Conservation (phyloP, 92 coral and sea anemone species). For the Isaurus tuberculatus region DNA sequence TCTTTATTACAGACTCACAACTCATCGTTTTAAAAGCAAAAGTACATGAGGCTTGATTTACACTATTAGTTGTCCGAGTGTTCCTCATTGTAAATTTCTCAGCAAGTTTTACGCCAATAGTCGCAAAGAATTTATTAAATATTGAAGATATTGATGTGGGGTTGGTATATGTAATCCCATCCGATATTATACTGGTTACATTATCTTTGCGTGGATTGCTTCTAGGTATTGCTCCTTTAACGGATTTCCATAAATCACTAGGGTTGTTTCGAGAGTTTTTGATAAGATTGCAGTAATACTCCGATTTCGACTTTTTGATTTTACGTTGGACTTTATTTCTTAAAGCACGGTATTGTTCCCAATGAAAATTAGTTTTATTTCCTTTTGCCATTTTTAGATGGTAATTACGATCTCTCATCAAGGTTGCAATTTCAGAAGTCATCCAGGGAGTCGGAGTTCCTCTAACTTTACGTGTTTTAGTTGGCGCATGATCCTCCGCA, state of each 20-base stretch:
- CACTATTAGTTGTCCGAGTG: conserved; percentile 15
- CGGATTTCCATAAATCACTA: conserved; percentile 33
- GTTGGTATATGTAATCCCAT: conserved; percentile 24
- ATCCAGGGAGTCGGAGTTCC: conserved; percentile 55
- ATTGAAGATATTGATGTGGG: conserved; percentile 45
- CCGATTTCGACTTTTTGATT: conserved; percentile 39
- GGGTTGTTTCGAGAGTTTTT: conserved; percentile 46
- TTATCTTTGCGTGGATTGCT: conserved; percentile 41
- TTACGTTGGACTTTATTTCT: conserved; percentile 42
- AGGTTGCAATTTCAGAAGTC: conserved; percentile 48
- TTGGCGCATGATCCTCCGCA: conserved; percentile 48
- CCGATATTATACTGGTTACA: conserved; percentile 25
- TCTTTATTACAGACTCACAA: conserved; percentile 40
- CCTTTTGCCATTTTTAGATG: conserved; percentile 22
- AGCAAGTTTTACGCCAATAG: conserved; percentile 38
- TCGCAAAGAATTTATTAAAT: conserved; percentile 47
- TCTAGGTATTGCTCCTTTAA: conserved; percentile 28
- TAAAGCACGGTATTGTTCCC: conserved; percentile 24
- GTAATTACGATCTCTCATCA: conserved; percentile 44
- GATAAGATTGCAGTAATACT: conserved; percentile 50
- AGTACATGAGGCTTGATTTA: conserved; percentile 19
- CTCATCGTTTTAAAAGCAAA: conserved; percentile 32
- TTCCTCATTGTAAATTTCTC: conserved; percentile 38
- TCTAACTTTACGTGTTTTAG: conserved; percentile 49
- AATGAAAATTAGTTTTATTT: conserved; percentile 19